These are phyloP conservation scores for Corbicula japonica DNA, from an alignment of 2,888 invertebrate genomes.

Conservation along the genomic window DNA sequence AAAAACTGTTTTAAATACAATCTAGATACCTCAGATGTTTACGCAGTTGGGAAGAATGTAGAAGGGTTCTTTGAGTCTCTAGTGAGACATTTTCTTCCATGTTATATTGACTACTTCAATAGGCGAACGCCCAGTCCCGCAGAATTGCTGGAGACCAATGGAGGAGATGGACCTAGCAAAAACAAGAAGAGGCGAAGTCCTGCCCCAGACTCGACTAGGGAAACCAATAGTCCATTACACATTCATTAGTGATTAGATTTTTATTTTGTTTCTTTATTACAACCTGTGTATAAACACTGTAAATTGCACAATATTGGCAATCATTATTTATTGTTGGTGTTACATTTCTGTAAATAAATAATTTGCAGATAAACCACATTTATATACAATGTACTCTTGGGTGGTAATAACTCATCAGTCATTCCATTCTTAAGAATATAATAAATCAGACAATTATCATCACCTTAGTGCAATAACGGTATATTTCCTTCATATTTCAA, in stretches of 20 bases:
- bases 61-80: conserved; percentile 79
- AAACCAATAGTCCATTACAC: conserved; percentile 42
- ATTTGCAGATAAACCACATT: too few relatives aligned
- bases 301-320: too few relatives aligned
- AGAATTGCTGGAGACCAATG: conserved; percentile 35
- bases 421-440: too few relatives aligned
- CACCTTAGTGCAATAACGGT: too few relatives aligned
- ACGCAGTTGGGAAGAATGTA: conserved; percentile 80
- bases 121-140: conserved; percentile 37
- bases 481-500: too few relatives aligned
- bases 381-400: too few relatives aligned
- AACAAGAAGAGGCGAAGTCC: conserved; percentile 63
- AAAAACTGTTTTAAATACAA: conserved; percentile 95
- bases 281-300: too few relatives aligned
- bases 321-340: too few relatives aligned
- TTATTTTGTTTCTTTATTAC: too few relatives aligned
- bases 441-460: too few relatives aligned
- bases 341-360: too few relatives aligned
- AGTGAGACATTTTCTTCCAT: conserved; percentile 79
- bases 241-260: conserved; percentile 12
- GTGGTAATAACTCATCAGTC: too few relatives aligned
- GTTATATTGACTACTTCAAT: conserved; percentile 68
- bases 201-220: conserved; percentile 51
- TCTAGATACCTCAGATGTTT: conserved; percentile 82
- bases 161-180: conserved; percentile 48